These are phyloP conservation scores for Aromia moschata DNA, from an alignment of 2,888 invertebrate species.

Conservation along the genomic window DNA sequence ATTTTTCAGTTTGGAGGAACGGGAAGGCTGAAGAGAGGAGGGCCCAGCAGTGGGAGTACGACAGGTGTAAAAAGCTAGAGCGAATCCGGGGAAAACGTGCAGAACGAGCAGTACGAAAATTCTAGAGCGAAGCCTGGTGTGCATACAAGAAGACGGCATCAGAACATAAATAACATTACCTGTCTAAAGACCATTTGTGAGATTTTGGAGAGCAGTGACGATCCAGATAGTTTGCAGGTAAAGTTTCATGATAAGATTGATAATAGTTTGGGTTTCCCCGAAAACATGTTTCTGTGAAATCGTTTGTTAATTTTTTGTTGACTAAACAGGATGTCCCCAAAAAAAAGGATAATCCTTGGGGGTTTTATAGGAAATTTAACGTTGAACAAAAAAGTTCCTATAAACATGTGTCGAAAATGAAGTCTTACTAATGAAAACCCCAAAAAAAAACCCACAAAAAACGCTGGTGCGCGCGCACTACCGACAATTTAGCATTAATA, in stretches of 20 bases:
- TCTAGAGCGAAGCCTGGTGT: constrained; percentile 16
- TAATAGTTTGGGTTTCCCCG: neutral
- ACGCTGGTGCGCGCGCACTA: too few relatives aligned
- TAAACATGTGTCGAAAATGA: too few relatives aligned
- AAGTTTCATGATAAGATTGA: constrained; percentile 12
- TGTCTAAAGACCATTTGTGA: constrained; percentile 52
- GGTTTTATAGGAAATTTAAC: too few relatives aligned
- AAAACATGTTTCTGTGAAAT: neutral
- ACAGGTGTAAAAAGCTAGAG: constrained; percentile 67
- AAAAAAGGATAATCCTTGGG: too few relatives aligned
- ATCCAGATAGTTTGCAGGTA: constrained; percentile 65
- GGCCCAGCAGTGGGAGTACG: constrained; percentile 64
- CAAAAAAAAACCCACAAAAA: too few relatives aligned
- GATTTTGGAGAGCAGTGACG: constrained; percentile 61
- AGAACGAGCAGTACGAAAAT: constrained; percentile 59
- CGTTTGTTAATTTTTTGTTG: neutral
- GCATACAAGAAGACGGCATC: constrained; percentile 32
- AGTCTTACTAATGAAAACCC: too few relatives aligned
- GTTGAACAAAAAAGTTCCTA: too few relatives aligned
- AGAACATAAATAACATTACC: constrained; percentile 48
- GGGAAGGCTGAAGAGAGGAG: constrained; percentile 58
- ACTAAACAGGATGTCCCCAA: too few relatives aligned
- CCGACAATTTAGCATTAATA: too few relatives aligned
- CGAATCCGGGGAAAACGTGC: constrained; percentile 65
- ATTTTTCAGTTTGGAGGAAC: constrained; percentile 59